A percentile compares a stretch with the other conserved stretches of the same genome.
Evolutionary conservation across 2,888 invertebrate genomes (phyloP).

Genomic region (Coremacera marginata): DNA sequence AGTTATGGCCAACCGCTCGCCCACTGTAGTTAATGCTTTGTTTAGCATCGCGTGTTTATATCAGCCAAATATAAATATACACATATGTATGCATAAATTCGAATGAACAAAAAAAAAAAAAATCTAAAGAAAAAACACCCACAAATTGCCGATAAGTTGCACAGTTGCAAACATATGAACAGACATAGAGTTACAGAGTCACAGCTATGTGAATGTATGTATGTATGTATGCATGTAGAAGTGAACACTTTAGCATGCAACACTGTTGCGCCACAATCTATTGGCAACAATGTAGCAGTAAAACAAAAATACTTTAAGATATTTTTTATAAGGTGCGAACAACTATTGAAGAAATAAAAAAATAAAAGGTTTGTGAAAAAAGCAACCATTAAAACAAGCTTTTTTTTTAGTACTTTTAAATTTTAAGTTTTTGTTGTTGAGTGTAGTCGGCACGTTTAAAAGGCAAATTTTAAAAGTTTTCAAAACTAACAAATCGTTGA

Average conservation of each 20-base stretch:
- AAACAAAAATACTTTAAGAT: too few relatives aligned
- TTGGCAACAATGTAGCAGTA: too few relatives aligned
- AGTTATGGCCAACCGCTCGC: conserved; percentile 3
- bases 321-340: neutral
- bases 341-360: neutral
- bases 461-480: too few relatives aligned
- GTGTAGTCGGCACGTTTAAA: too few relatives aligned
- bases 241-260: neutral
- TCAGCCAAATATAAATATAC: neutral
- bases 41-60: conserved; percentile 15
- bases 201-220: too few relatives aligned
- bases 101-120: too few relatives aligned
- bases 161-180: neutral
- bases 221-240: neutral
- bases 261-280: neutral
- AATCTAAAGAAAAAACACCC: neutral
- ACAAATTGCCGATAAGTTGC: too few relatives aligned
- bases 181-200: neutral
- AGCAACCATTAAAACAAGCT: too few relatives aligned
- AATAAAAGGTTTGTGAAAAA: too few relatives aligned
- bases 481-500: too few relatives aligned
- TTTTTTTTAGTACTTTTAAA: too few relatives aligned
- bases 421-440: too few relatives aligned
- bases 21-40: neutral
- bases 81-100: neutral